Percentiles rank a stretch among this genome's conserved stretches.
phyloP scores from a whole-genome alignment of 2,888 invertebrate genomes.

The Corbicula japonica region DNA sequence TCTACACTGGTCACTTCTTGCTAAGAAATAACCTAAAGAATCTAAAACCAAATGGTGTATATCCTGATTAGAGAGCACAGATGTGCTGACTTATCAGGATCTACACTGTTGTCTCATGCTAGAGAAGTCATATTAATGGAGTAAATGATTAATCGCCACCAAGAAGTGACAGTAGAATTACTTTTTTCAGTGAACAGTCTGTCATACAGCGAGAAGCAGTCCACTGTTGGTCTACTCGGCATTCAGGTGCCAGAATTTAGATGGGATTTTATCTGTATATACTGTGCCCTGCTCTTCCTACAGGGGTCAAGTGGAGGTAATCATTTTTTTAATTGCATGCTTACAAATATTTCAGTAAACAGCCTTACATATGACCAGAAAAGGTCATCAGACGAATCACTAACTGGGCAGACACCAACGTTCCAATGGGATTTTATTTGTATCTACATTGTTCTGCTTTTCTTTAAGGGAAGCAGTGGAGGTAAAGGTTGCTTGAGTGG shows the following conservation, averaged over 20 bases:
- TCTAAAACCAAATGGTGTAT: no score
- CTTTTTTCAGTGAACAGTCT: constrained; percentile 93
- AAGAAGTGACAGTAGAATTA: no score
- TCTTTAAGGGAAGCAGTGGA: constrained; percentile 96
- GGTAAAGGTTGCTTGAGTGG: no score
- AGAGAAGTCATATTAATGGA: no score
- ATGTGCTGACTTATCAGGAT: no score
- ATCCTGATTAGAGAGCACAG: no score
- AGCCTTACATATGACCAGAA: constrained; percentile 89
- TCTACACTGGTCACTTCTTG: no score
- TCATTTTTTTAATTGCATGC: no score
- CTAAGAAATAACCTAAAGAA: no score
- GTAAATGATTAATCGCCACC: no score
- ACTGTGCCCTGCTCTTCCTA: constrained; percentile 95
- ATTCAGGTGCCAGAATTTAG: constrained; percentile 91
- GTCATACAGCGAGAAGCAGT: constrained; percentile 86
- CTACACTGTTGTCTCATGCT: no score
- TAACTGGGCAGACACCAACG: constrained; percentile 46
- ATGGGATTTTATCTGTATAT: constrained; percentile 96
- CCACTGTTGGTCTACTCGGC: constrained; percentile 26
- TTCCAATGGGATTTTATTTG: constrained; percentile 97
- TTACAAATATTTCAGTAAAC: constrained; percentile 92
- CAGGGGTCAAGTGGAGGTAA: constrained; percentile 94
- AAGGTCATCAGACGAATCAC: constrained; percentile 15
- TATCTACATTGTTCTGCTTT: constrained; percentile 95